phyloP scores from a whole-genome alignment of 2,797 vertebrate species.

The Microctenopoma stevenorrisi region DNA sequence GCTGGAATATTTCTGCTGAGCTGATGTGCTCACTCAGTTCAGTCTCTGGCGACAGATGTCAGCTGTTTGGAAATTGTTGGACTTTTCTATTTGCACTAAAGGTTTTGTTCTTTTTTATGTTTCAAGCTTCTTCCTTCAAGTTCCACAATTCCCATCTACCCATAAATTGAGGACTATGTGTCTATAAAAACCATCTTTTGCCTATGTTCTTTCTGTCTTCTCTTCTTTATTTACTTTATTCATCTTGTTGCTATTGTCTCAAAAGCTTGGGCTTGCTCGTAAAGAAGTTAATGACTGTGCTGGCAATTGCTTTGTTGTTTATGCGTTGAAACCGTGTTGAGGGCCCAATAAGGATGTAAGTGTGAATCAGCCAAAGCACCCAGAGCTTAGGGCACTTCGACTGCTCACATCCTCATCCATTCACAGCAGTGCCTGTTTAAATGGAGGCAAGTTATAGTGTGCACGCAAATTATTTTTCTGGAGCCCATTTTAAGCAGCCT shows the following conservation, averaged over 20 bases:
- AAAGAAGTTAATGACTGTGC: slow-evolving; percentile 35
- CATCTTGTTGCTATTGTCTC: slow-evolving; percentile 10
- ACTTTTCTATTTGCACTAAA: slow-evolving; percentile 22
- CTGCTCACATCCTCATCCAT: slow-evolving; percentile 44
- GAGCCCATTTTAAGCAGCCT: slow-evolving; percentile 56
- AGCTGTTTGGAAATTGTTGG: slow-evolving; percentile 35
- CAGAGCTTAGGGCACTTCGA: slow-evolving; percentile 39
- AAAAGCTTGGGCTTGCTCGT: slow-evolving; percentile 11
- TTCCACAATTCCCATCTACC: slow-evolving; percentile 11
- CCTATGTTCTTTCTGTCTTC: slow-evolving; percentile 3
- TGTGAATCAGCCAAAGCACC: slow-evolving; percentile 54
- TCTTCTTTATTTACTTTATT: slow-evolving; percentile 12
- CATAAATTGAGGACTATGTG: slow-evolving; percentile 12
- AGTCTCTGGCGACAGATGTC: slow-evolving; percentile 37
- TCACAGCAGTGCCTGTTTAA: slow-evolving; percentile 51
- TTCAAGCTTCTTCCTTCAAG: slow-evolving; percentile 16
- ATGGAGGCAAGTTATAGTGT: slow-evolving; percentile 37
- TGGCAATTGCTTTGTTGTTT: slow-evolving; percentile 47
- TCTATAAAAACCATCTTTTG: slow-evolving; percentile 8
- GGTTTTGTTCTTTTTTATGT: slow-evolving; percentile 14
- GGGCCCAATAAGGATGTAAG: slow-evolving; percentile 23
- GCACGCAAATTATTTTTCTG: slow-evolving; percentile 46
- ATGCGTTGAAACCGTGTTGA: slow-evolving; percentile 52
- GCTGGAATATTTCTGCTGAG: slow-evolving; percentile 37
- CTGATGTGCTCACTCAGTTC: slow-evolving; percentile 29